Evolutionary conservation across 2,797 vertebrate species (phyloP).

Genomic region (Paguma larvata): DNA sequence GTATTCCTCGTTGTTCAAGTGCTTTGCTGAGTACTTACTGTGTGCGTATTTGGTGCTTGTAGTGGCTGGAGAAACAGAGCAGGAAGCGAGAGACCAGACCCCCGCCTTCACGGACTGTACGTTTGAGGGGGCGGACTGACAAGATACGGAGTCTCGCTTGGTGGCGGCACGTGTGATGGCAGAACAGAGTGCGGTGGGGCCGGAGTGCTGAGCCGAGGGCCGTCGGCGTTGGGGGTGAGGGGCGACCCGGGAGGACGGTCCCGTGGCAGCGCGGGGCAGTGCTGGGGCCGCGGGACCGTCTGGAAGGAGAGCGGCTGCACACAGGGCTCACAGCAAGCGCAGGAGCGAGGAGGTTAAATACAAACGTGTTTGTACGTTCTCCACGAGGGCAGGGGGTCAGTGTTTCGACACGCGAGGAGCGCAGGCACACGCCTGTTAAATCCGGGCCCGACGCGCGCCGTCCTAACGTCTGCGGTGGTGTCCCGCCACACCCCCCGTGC

Average conservation of each 20-base stretch:
- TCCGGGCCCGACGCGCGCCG: background rate
- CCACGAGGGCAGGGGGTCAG: background rate
- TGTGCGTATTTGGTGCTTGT: background rate
- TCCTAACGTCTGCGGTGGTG: background rate
- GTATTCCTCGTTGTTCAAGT: background rate
- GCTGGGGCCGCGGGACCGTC: background rate
- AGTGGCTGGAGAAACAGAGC: background rate
- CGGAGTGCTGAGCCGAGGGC: too few species aligned
- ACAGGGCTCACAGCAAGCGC: background rate
- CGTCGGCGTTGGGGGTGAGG: accelerated
- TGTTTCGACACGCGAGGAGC: background rate
- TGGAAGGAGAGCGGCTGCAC: background rate
- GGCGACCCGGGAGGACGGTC: background rate
- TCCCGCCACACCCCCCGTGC: background rate
- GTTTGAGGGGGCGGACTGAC: background rate
- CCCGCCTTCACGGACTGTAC: background rate
- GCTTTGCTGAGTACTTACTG: background rate
- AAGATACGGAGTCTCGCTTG: background rate
- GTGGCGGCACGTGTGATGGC: background rate
- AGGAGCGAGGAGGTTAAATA: background rate
- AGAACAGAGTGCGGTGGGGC: background rate
- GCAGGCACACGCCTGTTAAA: background rate
- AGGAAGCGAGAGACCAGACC: background rate
- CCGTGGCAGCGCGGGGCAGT: background rate
- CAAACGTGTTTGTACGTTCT: background rate